Evolutionary conservation across 2,113 vertebrate species (phyloP).

Genomic region (Oreamnos americanus): DNA sequence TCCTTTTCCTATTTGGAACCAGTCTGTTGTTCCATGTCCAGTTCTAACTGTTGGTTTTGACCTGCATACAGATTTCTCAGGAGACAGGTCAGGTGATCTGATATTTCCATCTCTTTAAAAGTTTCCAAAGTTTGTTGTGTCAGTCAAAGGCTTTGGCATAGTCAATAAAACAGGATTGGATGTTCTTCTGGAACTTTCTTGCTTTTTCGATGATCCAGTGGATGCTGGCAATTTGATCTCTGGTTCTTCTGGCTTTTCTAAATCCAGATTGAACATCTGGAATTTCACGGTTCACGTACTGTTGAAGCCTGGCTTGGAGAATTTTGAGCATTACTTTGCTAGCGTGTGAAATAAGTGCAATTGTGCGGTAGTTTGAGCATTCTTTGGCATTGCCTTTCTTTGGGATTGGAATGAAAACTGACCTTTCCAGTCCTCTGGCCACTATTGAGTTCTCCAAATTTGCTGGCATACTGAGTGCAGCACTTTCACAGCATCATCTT

Average conservation of each 20-base stretch:
- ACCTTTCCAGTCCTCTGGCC: not conserved
- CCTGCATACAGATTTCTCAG: not conserved
- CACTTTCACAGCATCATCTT: not conserved
- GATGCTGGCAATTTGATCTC: not conserved
- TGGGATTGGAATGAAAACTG: not conserved
- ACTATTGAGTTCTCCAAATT: not conserved
- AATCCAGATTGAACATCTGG: not conserved
- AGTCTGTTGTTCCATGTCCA: not conserved
- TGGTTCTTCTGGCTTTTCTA: not conserved
- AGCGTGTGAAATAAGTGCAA: not conserved
- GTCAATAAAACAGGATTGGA: not conserved
- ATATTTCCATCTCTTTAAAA: not conserved
- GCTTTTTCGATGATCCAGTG: not conserved
- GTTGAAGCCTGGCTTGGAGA: not conserved
- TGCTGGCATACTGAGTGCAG: not conserved
- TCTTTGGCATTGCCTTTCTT: not conserved
- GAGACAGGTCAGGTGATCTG: not conserved
- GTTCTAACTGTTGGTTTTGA: not conserved
- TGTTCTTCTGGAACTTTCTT: not conserved
- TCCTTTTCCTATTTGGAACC: not conserved
- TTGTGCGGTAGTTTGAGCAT: accelerated
- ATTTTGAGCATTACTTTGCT: not conserved
- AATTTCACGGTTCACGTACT: not conserved
- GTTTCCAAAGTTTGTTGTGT: not conserved
- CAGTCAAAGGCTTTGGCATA: not conserved